These are phyloP conservation scores for Drosophila trapezifrons DNA, from an alignment of 1,140 invertebrate genomes.

Conservation along the genomic window DNA sequence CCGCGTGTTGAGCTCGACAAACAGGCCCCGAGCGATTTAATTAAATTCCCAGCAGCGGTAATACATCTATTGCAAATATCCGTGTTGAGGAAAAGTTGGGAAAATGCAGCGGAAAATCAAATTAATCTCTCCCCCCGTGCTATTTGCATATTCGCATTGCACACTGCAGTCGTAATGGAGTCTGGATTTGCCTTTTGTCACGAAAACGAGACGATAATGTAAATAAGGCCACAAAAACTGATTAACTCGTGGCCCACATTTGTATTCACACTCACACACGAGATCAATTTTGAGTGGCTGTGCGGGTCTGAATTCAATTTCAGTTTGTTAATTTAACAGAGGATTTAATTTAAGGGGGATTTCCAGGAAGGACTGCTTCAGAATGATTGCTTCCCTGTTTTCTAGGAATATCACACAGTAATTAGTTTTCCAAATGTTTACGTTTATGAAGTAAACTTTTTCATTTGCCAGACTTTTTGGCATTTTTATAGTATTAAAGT, in stretches of 20 bases:
- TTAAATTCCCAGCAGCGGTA: slow-evolving; percentile 34
- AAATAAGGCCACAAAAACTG: slow-evolving; percentile 43
- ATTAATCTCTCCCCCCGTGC: slow-evolving; percentile 53
- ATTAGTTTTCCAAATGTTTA: neutral
- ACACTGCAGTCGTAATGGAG: neutral
- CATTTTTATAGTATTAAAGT: no score
- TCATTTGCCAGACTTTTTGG: neutral
- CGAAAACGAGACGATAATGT: slow-evolving; percentile 35
- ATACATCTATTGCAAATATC: slow-evolving; percentile 18
- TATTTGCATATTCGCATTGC: slow-evolving; percentile 52
- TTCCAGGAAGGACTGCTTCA: neutral
- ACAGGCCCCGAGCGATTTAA: slow-evolving; percentile 14
- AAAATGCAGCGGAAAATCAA: slow-evolving; percentile 56
- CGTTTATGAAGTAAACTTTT: no score
- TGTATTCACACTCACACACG: neutral
- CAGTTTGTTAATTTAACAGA: slow-evolving; percentile 2
- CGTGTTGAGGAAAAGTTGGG: slow-evolving; percentile 28
- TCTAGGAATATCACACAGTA: neutral
- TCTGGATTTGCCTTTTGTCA: slow-evolving; percentile 39
- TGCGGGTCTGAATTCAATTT: slow-evolving; percentile 4
- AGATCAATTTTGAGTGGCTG: slow-evolving; percentile 8
- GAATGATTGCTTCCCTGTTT: neutral
- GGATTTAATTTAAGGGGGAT: neutral
- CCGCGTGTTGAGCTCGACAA: neutral
- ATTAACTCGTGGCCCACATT: slow-evolving; percentile 25